Base-by-base conservation (phyloP, 2,113 vertebrate species). In the Bubo blakistoni region DNA sequence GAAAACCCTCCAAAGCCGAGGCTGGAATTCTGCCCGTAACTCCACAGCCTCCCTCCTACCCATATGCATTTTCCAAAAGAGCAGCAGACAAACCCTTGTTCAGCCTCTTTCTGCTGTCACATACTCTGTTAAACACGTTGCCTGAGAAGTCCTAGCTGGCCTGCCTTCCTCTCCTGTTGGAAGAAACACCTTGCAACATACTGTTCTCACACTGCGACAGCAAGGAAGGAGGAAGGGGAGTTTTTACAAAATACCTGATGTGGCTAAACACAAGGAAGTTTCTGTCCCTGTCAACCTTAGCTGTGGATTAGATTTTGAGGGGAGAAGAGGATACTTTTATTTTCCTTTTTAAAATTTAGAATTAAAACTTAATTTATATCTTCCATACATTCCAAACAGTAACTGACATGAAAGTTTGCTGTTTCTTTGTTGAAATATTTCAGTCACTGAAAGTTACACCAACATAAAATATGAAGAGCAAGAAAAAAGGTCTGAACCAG, bases 171-270 rank as follows among this genome's bases (percentile, higher is more conserved):
- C 47, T 92, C 18, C 36, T 22, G 6, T 11, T 66, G 26, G 54
- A 85, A 18, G 16, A 58, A 62, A 51, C 1, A 1, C 10, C 67
- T 32, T 52, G 54, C 34, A 82, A 34, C 0, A 0, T 1, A 0
- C 11, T 63, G 24, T 26, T 27, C 36, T 51, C 0, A 0, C 44
- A 26, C 9, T 46, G 40, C 0, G 0, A 81, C 40, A 88, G 30
- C 14, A 38, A 14, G 12, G 14, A 76, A 0, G 1, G 25, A 55
- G 3, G 30, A 8, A 66, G 44, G 44, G 44, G 19, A 63, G 24
- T 51, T 62, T 69, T 80, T 47, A 52, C 38, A 67, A 79, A 87
- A 73, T 25, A 51, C n/a, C 16, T 26, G 8, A 10, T 4, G 20
- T 42, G 26, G 34, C 16, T 90, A 52, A 88, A 49, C 29, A 18